Evolutionary conservation across 2,797 vertebrate genomes (phyloP), one percentile per base, ranked within the genome.

Genomic region (Apogon hyalosoma): DNA sequence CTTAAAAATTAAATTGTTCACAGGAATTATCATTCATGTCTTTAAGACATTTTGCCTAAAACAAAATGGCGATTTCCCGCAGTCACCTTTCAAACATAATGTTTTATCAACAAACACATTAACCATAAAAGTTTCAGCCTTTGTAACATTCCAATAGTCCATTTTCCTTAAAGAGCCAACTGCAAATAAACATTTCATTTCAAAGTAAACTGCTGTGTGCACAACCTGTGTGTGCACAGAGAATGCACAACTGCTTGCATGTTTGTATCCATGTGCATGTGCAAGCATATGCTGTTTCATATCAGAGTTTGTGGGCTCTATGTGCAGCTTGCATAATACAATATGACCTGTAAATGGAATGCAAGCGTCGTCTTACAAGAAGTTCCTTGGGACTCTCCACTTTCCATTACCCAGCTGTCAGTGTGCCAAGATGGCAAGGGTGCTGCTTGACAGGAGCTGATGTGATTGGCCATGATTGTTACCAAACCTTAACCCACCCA

Each of bases 1-100:
- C 66, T 56, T 60, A 77, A 39, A 86, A 89, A 83, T 83, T 1
- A 83, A 84, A 73, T 43, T 61, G 19, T 76, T 79, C 69, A 87
- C 57, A 69, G 42, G 48, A 75, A 74, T 71, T 55, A 69, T 83
- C 80, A 86, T 87, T 89, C 80, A 65, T 59, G 33, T 80, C 65
- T 63, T 83, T 63, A 42, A 77, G 57, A 88, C 59, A 58, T 75
- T 76, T 67, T 57, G 53, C 50, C 64, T 57, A 51, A 62, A 79
- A 77, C 62, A 47, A 54, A 66, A 63, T 38, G 6, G 15, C 46
- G 48, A 15, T 69, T 67, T 63, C 40, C 33, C n/a, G 36, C 48
- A 12, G 48, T 57, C 24, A 15, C 33, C 33, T 83, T 78, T 57
- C n/a, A 13, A 69, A 28, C 42, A 18, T 13, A 80, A 79, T 55